Evolutionary conservation across 2,888 invertebrate species (phyloP).

Genomic region (Ischnura elegans): DNA sequence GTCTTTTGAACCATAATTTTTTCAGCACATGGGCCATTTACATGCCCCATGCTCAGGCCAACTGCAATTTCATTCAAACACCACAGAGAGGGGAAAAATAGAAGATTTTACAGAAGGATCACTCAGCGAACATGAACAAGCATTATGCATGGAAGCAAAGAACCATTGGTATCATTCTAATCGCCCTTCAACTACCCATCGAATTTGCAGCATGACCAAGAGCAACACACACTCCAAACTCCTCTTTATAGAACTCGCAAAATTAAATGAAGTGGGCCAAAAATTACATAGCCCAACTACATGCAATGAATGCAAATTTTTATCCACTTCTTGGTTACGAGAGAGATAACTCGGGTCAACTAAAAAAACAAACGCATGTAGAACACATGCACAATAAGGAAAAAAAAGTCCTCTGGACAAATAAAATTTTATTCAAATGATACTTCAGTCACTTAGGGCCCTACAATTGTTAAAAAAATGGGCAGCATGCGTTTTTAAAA

Average conservation of each 20-base stretch:
- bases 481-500: constrained; percentile 60
- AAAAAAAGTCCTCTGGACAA: constrained; percentile 41
- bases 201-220: constrained; percentile 39
- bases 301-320: constrained; percentile 50
- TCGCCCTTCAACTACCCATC: constrained; percentile 34
- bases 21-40: neutral
- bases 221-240: constrained; percentile 36
- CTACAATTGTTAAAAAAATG: constrained; percentile 64
- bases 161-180: constrained; percentile 63
- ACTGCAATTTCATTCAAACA: constrained; percentile 34
- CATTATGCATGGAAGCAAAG: constrained; percentile 64
- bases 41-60: constrained; percentile 13
- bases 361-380: constrained; percentile 16
- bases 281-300: constrained; percentile 24
- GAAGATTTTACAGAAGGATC: constrained; percentile 34
- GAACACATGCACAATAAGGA: constrained; percentile 42
- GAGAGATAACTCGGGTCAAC: neutral
- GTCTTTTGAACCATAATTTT: constrained; percentile 46
- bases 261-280: constrained; percentile 25
- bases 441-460: constrained; percentile 50
- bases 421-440: constrained; percentile 53
- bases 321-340: neutral
- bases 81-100: neutral
- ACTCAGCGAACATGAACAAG: constrained; percentile 43
- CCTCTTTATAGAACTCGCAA: constrained; percentile 14